Conservation (phyloP, 2,888 invertebrate species). For the Chaetogeoica ovagalla region DNA sequence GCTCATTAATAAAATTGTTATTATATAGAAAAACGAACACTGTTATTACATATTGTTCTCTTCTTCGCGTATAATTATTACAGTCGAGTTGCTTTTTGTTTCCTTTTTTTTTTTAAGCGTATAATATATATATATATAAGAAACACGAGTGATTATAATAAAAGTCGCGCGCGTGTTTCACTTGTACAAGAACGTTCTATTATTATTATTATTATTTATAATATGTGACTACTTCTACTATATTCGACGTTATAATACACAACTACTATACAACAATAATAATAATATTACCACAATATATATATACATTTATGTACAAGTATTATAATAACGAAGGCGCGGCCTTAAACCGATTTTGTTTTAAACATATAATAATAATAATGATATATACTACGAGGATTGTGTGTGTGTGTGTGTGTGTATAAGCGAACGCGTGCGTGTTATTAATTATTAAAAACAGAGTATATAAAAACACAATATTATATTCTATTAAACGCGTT, state of each 20-base stretch:
- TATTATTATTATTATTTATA: no score
- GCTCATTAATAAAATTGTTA: no score
- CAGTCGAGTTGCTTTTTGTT: no score
- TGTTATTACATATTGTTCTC: no score
- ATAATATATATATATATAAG: not conserved
- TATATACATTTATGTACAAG: not conserved
- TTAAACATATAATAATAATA: not conserved
- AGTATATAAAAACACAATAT: no score
- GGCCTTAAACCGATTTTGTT: conserved; percentile 14
- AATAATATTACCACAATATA: not conserved
- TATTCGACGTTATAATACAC: not conserved
- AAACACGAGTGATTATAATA: conserved; percentile 22
- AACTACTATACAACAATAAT: no score
- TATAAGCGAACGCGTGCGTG: not conserved
- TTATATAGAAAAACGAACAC: no score
- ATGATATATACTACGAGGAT: not conserved
- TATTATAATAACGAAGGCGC: conserved; percentile 11
- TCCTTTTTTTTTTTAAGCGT: conserved; percentile 30
- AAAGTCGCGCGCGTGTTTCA: conserved; percentile 15
- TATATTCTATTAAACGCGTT: no score
- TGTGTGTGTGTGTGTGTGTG: not conserved
- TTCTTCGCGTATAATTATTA: no score
- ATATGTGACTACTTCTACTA: no score
- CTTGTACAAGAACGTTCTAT: not conserved
- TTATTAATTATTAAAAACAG: not conserved